Base-by-base conservation (phyloP, 92 coral and sea anemone genomes). In the Nematostella vectensis region DNA sequence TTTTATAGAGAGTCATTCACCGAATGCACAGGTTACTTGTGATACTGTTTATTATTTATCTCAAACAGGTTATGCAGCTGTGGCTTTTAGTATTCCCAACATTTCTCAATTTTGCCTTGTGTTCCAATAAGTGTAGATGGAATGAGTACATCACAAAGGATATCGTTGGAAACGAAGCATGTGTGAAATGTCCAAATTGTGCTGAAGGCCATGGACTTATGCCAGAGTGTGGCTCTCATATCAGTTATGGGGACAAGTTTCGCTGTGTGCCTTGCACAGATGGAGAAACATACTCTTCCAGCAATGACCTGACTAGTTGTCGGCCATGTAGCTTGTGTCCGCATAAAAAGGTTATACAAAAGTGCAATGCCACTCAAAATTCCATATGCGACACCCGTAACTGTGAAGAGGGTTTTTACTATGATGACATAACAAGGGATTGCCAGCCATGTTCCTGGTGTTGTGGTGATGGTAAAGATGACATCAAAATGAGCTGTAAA, bases 371-470 rank as follows among this genome's bases (percentile, higher is more conserved):
- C 31, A 26, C 62, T 21, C 63, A 66, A 0, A 71, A 81, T 57
- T 64, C 82, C 4, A 52, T 23, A 29, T 81, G 88, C 45, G 65
- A 47, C 10, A n/a, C n/a, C n/a, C 24, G 69, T 15, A 43, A 54
- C 27, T 81, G 88, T 65, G 58, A 52, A 13, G 19, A 26, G 18
- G 83, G 75, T 3, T 65, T 65, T 52, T 76, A 81, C 48, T 60
- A 40, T 54, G 64, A 72, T 29, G 23, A 25, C 0, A 23, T 47
- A 25, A 54, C 78, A 1, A 65, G 47, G 2, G 88, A 81, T 56
- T 81, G 88, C 12, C 71, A 70, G 54, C 48, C 74, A 9, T 83
- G 91, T 43, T 78, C 85, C 1, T 72, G 65, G 67, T 83, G 91
- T 36, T 83, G 91, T 55, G 50, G 54, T 31, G 68, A 47, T 42